phyloP scores from a whole-genome alignment of 1,140 invertebrate genomes.

The Lepidotrigona ventralis region DNA sequence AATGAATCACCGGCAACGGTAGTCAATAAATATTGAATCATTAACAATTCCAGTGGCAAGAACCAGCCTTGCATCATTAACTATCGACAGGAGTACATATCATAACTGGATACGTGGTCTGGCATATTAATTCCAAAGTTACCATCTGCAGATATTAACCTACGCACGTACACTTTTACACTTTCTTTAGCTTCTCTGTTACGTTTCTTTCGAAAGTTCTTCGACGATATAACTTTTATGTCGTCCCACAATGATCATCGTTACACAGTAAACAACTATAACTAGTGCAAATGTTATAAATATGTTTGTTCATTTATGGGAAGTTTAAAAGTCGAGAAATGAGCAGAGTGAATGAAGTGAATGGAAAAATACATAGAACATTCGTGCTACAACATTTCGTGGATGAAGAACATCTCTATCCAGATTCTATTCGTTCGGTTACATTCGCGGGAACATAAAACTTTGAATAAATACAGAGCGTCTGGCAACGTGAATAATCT shows the following conservation, averaged over 20 bases:
- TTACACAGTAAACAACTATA: background rate
- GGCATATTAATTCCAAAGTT: slow-evolving; percentile 1
- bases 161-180: no score
- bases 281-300: background rate
- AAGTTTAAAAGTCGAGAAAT: no score
- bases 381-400: no score
- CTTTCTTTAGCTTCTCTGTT: background rate
- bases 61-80: slow-evolving; percentile 19
- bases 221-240: background rate
- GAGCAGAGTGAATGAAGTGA: no score
- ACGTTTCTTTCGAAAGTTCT: background rate
- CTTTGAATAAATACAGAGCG: no score
- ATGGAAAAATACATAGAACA: no score
- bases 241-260: no score
- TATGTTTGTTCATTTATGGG: no score
- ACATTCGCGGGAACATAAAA: no score
- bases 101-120: background rate
- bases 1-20: background rate
- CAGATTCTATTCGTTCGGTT: no score
- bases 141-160: background rate
- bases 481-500: no score
- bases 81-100: background rate
- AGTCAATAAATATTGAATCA: slow-evolving; percentile 36
- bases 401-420: no score
- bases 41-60: slow-evolving; percentile 17